Evolutionary conservation across 2,888 invertebrate species (phyloP), one percentile per base, ranked within the genome.

Genomic region (Danaus chrysippus): DNA sequence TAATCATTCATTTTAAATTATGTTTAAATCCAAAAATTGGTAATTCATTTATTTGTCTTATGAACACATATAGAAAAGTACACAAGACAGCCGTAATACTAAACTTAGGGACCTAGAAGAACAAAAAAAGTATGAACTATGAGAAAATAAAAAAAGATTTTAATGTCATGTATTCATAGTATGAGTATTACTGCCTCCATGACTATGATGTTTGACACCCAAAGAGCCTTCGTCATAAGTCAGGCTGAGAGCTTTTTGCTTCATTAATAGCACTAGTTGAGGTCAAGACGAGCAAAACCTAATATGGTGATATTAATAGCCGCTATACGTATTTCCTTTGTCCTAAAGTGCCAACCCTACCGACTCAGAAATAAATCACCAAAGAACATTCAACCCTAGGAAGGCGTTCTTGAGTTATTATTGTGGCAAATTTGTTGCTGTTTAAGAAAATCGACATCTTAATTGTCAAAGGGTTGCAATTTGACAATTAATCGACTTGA

Each of bases 401-500:
- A 34, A 8, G 23, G 23, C 23, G 3, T 34, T 63, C 61, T 66
- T 55, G 63, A 68, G 65, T 63, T 62, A 44, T 63, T 65, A 65
- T 63, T 66, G 63, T 68, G 68, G 65, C 41, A 56, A 63, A 68
- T 66, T 64, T 60, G 54, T 42, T 60, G 62, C 64, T 66, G 62
- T 64, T 59, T 52, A 34, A 55, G 44, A 57, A 61, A 63, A 65
- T 65, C 62, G 67, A 67, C 63, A 66, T 56, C 54, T 60, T 46
- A 58, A 64, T 34, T 34, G 23, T 34, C 23, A 34, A 34, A 34
- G 23, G 23, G 23, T 34, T 34, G 8, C 23, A 8, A 34, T 34
- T 34, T 34, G 23, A 34, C 23, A 34, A 23, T 34, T 34, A 34
- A 34, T 5, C 8, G 23, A 34, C 23, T 34, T 34, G 23, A 34